Evolutionary conservation across 2,888 invertebrate genomes (phyloP), one percentile per base, ranked within the genome.

Genomic region (Bombylius discolor): DNA sequence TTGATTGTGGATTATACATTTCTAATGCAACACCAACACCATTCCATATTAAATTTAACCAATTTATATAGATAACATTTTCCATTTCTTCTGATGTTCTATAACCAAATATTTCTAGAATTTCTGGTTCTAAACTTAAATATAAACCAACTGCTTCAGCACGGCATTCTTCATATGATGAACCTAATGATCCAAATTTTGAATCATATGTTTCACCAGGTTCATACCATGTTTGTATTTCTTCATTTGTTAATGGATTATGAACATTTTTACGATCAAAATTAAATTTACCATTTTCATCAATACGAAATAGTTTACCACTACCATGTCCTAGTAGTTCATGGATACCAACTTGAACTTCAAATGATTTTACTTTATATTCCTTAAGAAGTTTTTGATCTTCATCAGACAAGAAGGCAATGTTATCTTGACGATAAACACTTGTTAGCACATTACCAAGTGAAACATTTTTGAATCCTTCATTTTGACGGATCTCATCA

Each of bases 381-480:
- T 89, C 86, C 63, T 86, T 83, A 65, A 93, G 76, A 45, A 94
- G 70, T 44, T 77, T 78, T 68, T 88, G 85, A 73, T 97, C 96
- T n/a, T 77, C 76, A 0, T 84, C 81, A 0, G 80, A 78, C 8
- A 97, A 77, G 76, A 97, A 97, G 14, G 91, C 89, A 60, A 83
- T 79, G 1, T 83, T 79, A 62, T 87, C 85, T 47, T 71, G 72
- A 42, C 68, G 68, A 49, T 77, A 73, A 53, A 82, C 80, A 5
- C 93, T 89, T 3, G 90, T 87, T 63, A 97, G 85, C 8, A 97
- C 96, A 74, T 98, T 98, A 14, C 94, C 94, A n/a, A 98, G 76
- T 0, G 95, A 95, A 0, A 98, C 97, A 71, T 98, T 98, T 72
- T 98, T 98, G 73, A 97, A 98, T 1, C 97, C 97, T 74, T 96